These are phyloP conservation scores for Lagria hirta DNA, from an alignment of 2,888 invertebrate species.

Conservation along the genomic window DNA sequence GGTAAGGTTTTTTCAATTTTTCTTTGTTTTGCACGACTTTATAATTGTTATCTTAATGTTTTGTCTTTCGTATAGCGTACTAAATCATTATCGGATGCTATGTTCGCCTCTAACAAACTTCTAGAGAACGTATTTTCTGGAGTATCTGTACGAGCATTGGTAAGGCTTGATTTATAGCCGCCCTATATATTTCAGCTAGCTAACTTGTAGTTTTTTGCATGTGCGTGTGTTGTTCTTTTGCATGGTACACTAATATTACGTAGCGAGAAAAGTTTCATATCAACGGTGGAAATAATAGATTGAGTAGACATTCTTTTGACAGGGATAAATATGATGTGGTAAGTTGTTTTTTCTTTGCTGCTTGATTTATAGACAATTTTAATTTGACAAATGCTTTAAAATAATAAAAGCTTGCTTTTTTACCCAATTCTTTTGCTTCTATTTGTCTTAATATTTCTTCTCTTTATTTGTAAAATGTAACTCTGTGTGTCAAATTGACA, in stretches of 20 bases:
- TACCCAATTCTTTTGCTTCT: no score
- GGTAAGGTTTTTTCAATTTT: conserved; percentile 15
- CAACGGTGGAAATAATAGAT: conserved; percentile 19
- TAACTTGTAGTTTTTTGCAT: conserved; percentile 30
- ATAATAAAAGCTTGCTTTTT: no score
- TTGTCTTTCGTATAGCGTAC: conserved; percentile 56
- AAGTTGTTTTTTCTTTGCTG: conserved; percentile 9
- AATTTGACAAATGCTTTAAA: no score
- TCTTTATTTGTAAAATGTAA: no score
- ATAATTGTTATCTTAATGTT: conserved; percentile 32
- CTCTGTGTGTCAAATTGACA: no score
- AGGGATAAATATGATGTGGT: conserved; percentile 6
- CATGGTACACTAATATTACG: conserved; percentile 38
- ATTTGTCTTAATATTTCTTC: no score
- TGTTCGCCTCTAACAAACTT: conserved; percentile 41
- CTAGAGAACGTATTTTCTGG: conserved; percentile 58
- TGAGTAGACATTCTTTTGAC: conserved; percentile 1
- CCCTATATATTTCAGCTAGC: conserved; percentile 1
- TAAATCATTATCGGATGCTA: conserved; percentile 58
- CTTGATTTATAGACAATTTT: conserved; percentile 8
- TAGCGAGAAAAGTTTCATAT: conserved; percentile 43
- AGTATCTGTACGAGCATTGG: conserved; percentile 64
- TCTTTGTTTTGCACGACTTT: conserved; percentile 11
- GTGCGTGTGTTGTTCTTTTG: conserved; percentile 27
- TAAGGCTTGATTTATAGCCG: conserved; percentile 55